phyloP scores from a whole-genome alignment of 2,797 vertebrate species.

The Sebastes jordani region DNA sequence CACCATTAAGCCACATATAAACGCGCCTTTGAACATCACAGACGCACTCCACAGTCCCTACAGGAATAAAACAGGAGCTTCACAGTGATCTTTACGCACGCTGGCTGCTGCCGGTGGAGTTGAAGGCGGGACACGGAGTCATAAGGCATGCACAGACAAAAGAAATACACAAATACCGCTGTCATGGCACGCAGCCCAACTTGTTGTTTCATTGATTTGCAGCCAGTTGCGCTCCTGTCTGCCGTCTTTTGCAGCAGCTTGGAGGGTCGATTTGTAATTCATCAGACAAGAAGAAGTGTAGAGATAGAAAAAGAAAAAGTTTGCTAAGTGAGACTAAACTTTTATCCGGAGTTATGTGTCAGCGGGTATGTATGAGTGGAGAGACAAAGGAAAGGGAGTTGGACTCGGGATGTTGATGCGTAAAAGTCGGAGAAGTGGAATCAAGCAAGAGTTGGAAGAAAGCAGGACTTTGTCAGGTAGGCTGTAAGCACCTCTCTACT shows the following conservation, averaged over 20 bases:
- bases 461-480: constrained; percentile 38
- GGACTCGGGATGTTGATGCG: background rate
- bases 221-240: background rate
- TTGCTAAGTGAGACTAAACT: constrained; percentile 20
- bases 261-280: background rate
- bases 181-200: constrained; percentile 32
- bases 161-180: constrained; percentile 47
- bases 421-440: constrained; percentile 22
- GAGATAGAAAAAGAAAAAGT: constrained; percentile 2
- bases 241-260: background rate
- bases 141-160: constrained; percentile 36
- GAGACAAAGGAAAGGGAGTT: constrained; percentile 37
- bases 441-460: constrained; percentile 3
- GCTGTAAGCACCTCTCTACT: background rate
- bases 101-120: constrained; percentile 26
- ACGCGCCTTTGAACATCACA: constrained; percentile 19
- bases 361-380: constrained; percentile 16
- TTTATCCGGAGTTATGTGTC: constrained; percentile 25
- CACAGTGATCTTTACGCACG: constrained; percentile 7
- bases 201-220: constrained; percentile 30
- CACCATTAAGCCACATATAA: constrained; percentile 25
- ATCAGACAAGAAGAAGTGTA: background rate
- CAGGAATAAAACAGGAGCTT: background rate
- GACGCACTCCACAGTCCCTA: constrained; percentile 8
- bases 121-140: constrained; percentile 58